Conservation (phyloP, 2,888 invertebrate species). For the Acrobasis repandana region DNA sequence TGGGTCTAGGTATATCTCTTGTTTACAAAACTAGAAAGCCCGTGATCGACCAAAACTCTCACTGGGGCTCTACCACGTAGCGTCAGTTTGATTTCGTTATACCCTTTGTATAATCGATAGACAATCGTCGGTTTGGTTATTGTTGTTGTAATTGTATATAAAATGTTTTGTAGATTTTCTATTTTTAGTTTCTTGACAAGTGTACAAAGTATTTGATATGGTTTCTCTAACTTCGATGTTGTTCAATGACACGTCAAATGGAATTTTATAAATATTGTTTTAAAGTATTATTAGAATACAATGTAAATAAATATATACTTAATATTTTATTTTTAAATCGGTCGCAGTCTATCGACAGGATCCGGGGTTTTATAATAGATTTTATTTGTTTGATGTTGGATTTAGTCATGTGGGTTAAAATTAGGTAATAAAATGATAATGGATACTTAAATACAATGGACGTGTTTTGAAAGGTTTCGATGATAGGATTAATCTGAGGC, state of each 20-base stretch:
- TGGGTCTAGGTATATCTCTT: background rate
- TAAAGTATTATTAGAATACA: slow-evolving; percentile 80
- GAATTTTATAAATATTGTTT: slow-evolving; percentile 79
- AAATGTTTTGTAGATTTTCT: slow-evolving; percentile 80
- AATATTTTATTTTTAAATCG: slow-evolving; percentile 60
- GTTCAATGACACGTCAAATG: slow-evolving; percentile 54
- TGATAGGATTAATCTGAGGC: slow-evolving; percentile 30
- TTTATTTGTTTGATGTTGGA: slow-evolving; percentile 40
- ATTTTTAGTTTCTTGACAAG: slow-evolving; percentile 71
- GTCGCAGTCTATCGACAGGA: slow-evolving; percentile 43
- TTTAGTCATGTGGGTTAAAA: slow-evolving; percentile 43
- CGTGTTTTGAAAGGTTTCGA: slow-evolving; percentile 24
- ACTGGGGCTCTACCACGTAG: slow-evolving; percentile 25
- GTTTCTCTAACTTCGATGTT: slow-evolving; percentile 61
- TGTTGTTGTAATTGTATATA: slow-evolving; percentile 79
- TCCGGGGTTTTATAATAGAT: slow-evolving; percentile 36
- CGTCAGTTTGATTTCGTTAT: slow-evolving; percentile 56
- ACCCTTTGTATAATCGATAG: slow-evolving; percentile 53
- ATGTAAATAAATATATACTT: slow-evolving; percentile 75
- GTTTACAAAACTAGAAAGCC: background rate
- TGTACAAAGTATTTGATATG: slow-evolving; percentile 78
- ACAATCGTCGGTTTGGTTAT: slow-evolving; percentile 63
- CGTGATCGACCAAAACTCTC: background rate
- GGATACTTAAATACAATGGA: slow-evolving; percentile 11
- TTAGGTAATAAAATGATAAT: slow-evolving; percentile 29